Percentiles rank a stretch among this genome's conserved stretches.
Evolutionary conservation across 2,113 vertebrate genomes (phyloP).

Genomic region (Panthera leo): DNA sequence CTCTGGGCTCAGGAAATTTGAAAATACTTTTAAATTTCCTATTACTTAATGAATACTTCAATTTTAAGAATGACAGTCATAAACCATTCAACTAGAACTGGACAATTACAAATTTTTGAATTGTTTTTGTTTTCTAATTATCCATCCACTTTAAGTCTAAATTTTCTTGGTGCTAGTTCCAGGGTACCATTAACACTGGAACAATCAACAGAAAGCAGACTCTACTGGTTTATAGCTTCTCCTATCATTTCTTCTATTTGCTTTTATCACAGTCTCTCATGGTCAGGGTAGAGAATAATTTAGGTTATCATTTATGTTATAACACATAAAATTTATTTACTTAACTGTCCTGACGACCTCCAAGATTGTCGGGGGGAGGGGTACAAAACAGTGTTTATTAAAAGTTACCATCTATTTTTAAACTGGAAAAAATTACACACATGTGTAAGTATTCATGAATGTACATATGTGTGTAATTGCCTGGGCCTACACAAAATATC

Average conservation of each 20-base stretch:
- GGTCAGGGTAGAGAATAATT: background rate
- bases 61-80: background rate
- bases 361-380: accelerated
- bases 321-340: background rate
- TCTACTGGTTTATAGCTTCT: background rate
- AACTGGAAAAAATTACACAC: background rate
- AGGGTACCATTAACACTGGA: background rate
- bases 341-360: background rate
- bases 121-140: background rate
- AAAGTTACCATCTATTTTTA: background rate
- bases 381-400: background rate
- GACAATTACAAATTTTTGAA: background rate
- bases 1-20: background rate
- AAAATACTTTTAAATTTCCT: background rate
- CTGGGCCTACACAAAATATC: background rate
- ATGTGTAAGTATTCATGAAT: background rate
- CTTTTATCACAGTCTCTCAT: background rate
- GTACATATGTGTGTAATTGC: background rate
- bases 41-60: background rate
- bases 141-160: background rate
- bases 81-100: background rate
- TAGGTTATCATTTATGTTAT: background rate
- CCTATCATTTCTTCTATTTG: background rate
- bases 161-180: background rate
- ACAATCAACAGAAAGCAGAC: background rate